Evolutionary conservation across 2,888 invertebrate species (phyloP), one percentile per base, ranked within the genome.

Genomic region (Lycophotia porphyrea): DNA sequence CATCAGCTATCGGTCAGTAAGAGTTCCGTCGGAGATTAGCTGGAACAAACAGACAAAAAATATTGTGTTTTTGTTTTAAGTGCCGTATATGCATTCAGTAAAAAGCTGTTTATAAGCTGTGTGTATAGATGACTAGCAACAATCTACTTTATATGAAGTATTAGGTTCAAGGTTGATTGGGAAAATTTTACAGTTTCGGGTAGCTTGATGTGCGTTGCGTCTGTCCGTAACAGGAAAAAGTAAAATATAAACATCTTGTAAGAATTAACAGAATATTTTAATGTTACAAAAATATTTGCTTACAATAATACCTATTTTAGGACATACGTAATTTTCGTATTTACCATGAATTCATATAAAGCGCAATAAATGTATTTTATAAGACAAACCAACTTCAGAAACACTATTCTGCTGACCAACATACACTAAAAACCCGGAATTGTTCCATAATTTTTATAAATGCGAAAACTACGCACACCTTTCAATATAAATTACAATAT

Each of bases 221-320:
- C n/a, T n/a, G n/a, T n/a, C n/a, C n/a, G n/a, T n/a, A 36, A 11
- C 5, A 58, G 1, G 18, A 42, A 47, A 49, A 31, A 49, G 5
- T 21, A 24, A 27, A 58, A 34, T 24, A 34, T 47, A 55, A 78
- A 78, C 42, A 27, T 15, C 13, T 64, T 27, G 27, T 15, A 55
- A 31, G 5, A 42, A 52, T 36, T 11, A 64, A 64, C n/a, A 52
- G 11, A 63, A 60, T 73, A 69, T 61, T 80, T 82, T 80, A 80
- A 36, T 81, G 34, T 55, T 79, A 84, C n/a, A 81, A 81, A 84
- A 81, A 84, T 80, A 81, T 73, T 84, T 69, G 65, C 84, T 81
- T 84, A 72, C 9, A 65, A 58, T 67, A 78, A 67, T 66, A 39
- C 15, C 36, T 39, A 81, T 75, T 44, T 64, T 42, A 64, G 34